Evolutionary conservation across 2,113 vertebrate genomes (phyloP).

Genomic region (Aegypius monachus): DNA sequence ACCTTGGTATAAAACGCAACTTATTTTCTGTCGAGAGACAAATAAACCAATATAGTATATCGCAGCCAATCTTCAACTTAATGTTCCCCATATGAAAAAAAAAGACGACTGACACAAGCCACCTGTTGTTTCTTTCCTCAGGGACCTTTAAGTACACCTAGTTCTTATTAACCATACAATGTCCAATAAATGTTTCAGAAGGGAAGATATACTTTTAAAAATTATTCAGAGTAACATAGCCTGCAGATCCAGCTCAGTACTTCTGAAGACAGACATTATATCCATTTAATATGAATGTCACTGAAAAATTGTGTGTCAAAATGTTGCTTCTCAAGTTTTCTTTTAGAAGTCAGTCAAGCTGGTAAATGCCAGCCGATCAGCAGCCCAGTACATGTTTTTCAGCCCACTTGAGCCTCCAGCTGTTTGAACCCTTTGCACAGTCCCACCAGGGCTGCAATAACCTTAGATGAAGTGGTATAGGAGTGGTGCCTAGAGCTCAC

Average conservation of each 20-base stretch:
- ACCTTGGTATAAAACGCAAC: background rate
- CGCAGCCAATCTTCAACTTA: background rate
- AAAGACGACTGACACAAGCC: accelerated
- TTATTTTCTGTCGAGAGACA: background rate
- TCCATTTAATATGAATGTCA: background rate
- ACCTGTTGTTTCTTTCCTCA: background rate
- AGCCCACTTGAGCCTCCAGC: background rate
- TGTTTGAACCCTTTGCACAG: background rate
- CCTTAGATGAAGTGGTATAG: background rate
- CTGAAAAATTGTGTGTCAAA: background rate
- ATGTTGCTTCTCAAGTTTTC: background rate
- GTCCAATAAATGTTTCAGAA: background rate
- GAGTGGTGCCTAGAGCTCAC: background rate
- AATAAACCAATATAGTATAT: background rate
- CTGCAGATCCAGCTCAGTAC: background rate
- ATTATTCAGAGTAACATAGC: background rate
- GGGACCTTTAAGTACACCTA: background rate
- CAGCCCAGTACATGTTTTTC: background rate
- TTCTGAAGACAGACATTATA: background rate
- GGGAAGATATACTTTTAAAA: background rate
- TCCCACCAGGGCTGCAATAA: background rate
- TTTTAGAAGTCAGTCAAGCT: background rate
- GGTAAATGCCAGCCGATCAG: background rate
- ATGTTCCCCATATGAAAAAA: background rate
- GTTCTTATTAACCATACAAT: background rate